phyloP scores from a whole-genome alignment of 2,888 invertebrate genomes.

The Cerastoderma edule region DNA sequence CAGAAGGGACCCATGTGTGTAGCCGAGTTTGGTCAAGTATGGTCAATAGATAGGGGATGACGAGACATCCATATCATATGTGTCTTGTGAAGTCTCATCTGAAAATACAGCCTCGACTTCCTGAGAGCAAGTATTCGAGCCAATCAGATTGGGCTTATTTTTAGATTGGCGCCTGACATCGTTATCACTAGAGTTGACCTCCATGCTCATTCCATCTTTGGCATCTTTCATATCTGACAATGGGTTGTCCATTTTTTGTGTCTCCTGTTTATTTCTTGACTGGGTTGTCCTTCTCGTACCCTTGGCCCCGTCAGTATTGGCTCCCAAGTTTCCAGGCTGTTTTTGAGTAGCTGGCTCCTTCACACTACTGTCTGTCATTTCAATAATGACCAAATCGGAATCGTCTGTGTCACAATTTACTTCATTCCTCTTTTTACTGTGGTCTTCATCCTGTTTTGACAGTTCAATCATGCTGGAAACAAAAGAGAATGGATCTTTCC shows the following conservation, averaged over 20 bases:
- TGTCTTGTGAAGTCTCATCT: constrained; percentile 35
- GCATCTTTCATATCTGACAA: no score
- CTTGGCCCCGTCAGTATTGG: neutral
- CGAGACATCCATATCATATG: constrained; percentile 51
- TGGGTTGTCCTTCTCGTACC: constrained; percentile 1
- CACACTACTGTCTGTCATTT: neutral
- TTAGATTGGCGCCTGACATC: neutral
- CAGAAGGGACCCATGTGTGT: no score
- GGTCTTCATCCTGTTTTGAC: constrained; percentile 10
- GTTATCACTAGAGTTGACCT: constrained; percentile 3
- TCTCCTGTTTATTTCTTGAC: neutral
- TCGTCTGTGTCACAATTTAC: constrained; percentile 10
- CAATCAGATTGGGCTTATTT: constrained; percentile 1
- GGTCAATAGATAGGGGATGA: constrained; percentile 50
- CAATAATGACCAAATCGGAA: neutral
- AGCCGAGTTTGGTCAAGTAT: no score
- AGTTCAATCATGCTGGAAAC: constrained; percentile 41
- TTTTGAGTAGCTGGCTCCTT: neutral
- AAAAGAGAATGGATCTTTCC: constrained; percentile 46
- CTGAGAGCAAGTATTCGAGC: constrained; percentile 25
- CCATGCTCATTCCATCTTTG: neutral
- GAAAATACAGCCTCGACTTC: constrained; percentile 12
- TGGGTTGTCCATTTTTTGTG: no score
- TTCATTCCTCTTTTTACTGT: neutral
- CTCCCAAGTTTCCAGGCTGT: neutral